These are phyloP conservation scores for Didymodactylos carnosus DNA, from an alignment of 2,888 invertebrate species.

Conservation along the genomic window DNA sequence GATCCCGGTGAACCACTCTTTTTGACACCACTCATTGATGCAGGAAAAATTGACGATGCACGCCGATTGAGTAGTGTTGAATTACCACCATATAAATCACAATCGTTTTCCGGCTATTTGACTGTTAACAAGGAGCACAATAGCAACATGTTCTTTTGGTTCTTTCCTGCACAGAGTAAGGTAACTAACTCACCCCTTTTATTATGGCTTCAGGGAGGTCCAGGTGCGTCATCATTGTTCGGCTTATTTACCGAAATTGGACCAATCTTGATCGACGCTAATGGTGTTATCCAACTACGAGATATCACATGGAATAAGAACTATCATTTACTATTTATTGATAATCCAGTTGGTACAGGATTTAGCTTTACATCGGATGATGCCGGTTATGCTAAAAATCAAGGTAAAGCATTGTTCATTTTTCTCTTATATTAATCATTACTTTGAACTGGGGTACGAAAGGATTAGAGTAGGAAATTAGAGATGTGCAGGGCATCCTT, in stretches of 20 bases:
- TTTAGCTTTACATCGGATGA: neutral
- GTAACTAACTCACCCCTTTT: constrained; percentile 27
- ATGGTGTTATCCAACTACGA: constrained; percentile 24
- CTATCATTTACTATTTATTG: constrained; percentile 64
- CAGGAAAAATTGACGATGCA: constrained; percentile 43
- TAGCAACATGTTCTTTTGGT: constrained; percentile 77
- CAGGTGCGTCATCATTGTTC: constrained; percentile 33
- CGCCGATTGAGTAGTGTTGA: neutral
- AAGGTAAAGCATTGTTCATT: too few relatives aligned
- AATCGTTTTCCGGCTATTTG: constrained; percentile 36
- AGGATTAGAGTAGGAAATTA: too few relatives aligned
- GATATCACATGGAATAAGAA: constrained; percentile 58
- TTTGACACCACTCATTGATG: constrained; percentile 52
- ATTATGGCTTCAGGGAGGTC: constrained; percentile 36
- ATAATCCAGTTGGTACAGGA: constrained; percentile 46
- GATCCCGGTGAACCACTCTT: constrained; percentile 46
- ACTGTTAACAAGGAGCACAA: constrained; percentile 57
- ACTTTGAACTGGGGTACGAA: too few relatives aligned
- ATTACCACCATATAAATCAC: neutral
- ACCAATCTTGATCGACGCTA: constrained; percentile 42
- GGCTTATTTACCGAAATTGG: constrained; percentile 52
- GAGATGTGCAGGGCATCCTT: too few relatives aligned
- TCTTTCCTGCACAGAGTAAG: constrained; percentile 40
- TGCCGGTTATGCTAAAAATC: neutral
- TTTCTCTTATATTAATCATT: too few relatives aligned